phyloP scores from a whole-genome alignment of 2,113 vertebrate genomes.

The Equus quagga region DNA sequence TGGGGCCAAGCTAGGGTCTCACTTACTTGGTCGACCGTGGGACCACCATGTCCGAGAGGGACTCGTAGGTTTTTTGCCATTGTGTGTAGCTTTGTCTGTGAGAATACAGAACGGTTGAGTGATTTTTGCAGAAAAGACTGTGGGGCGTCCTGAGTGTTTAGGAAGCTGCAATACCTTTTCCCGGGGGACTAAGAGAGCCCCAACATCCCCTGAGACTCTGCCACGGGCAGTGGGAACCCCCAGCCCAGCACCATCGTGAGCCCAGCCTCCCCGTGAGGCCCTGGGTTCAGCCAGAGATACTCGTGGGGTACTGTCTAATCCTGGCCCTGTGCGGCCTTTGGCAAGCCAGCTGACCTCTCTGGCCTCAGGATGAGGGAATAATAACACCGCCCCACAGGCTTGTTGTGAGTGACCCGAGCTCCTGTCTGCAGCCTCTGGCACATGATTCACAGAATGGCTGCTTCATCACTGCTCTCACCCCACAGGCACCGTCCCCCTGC shows the following conservation, averaged over 20 bases:
- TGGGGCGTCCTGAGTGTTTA: too few relatives aligned
- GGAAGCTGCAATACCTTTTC: neutral
- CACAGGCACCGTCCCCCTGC: neutral
- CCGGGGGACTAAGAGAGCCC: neutral
- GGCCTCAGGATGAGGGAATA: neutral
- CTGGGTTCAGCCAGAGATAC: neutral
- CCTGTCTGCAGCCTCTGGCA: accelerated
- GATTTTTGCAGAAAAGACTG: neutral
- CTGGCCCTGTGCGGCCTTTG: neutral
- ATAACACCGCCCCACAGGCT: accelerated
- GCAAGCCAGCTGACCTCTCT: neutral
- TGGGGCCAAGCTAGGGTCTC: neutral
- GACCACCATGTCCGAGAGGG: conserved; percentile 95
- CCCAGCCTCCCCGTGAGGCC: neutral
- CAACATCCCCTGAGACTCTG: neutral
- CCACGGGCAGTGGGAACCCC: neutral
- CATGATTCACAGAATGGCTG: neutral
- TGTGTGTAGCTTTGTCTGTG: conserved; percentile 88
- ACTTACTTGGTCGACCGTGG: conserved; percentile 97
- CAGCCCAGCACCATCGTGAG: neutral
- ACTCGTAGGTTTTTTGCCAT: conserved; percentile 97
- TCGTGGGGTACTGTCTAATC: neutral
- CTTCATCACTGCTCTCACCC: accelerated
- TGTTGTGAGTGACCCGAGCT: accelerated
- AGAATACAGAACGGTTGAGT: neutral